Base-by-base conservation (phyloP, 2,888 invertebrate species). In the Agrenia bidenticulata region DNA sequence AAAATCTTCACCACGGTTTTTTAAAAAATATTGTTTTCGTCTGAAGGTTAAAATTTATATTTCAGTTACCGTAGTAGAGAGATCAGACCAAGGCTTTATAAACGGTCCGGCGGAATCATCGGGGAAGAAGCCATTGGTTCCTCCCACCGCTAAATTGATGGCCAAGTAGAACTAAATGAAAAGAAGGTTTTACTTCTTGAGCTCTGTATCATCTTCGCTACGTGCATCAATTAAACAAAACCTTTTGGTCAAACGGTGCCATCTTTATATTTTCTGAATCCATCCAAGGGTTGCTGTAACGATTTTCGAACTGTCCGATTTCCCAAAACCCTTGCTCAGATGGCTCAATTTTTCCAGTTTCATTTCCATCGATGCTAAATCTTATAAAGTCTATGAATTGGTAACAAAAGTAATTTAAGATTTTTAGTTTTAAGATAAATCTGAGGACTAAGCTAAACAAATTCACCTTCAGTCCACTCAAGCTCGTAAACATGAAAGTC, bases 191-290 rank as follows among this genome's bases (percentile, higher is more conserved):
- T 49, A 23, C 21, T 24, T 7, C 9, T 15, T 41, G n/a, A 32
- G 4, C 11, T n/a, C n/a, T n/a, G n/a, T n/a, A 56, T 32, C 37
- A 17, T 49, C 9, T 11, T 17, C n/a, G 9, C 19, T n/a, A 17
- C 7, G 50, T n/a, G n/a, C 7, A 7, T 15, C 15, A 39, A 15
- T 39, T 39, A 39, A 39, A 39, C 39, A 39, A 15, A 39, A 69
- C 69, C 15, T 57, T 57, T 62, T 64, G 45, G 26, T 69, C 69
- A 56, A 69, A 69, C 0, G 69, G 69, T 13, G 69, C 69, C 42
- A 66, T 27, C 13, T 62, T 59, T 1, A 15, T 19, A 19, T 69
- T 64, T n/a, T 61, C 61, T 1, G 66, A 32, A 9, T 42, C 4
- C 15, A 9, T n/a, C 69, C 69, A 69, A 26, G 66, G 66, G 56